Base-by-base conservation (phyloP, 2,888 invertebrate genomes). In the Parochlus steinenii region DNA sequence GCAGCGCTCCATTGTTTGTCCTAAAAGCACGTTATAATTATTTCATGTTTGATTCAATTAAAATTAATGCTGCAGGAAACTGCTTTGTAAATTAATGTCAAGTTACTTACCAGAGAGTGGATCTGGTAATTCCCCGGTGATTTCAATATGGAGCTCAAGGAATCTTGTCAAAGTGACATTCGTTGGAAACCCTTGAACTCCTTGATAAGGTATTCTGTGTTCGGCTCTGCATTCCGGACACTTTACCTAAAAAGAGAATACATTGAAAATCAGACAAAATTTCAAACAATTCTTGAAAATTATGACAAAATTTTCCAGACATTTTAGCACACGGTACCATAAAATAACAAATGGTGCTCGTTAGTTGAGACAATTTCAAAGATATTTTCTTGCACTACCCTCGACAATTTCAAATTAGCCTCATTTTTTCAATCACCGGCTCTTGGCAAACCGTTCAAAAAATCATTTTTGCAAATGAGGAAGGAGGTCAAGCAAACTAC, bases 181-280 rank as follows among this genome's bases (percentile, higher is more conserved):
- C 54, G 89, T 92, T 34, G 93, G 93, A 57, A 87, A 93, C 41
- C 86, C 86, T 54, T 85, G 82, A 5, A 87, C 80, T 27, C 93
- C 93, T 62, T 86, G 86, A 61, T 89, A 89, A 28, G 93, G 92
- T 51, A 93, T 89, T 46, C 90, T 73, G 64, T 93, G 93, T 63
- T 93, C 93, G 39, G 90, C 89, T 42, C 93, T 76, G 58, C 95
- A 95, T 74, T 95, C 93, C 53, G 95, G 95, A 66, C 95, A 95
- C 69, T 90, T 90, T 41, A 93, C 85, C 82, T 82, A 61, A 12
- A 56, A 52, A 33, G 33, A 41, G 42, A 32, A 5, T 10, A 31
- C 11, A 26, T n/a, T 6, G 5, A n/a, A n/a, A n/a, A n/a, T n/a
- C n/a, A n/a, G n/a, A n/a, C n/a, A n/a, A n/a, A n/a, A n/a, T n/a